A percentile compares a stretch with the other conserved stretches of the same genome.
phyloP scores from a whole-genome alignment of 2,797 vertebrate species.

The Yasuhikotakia modesta region DNA sequence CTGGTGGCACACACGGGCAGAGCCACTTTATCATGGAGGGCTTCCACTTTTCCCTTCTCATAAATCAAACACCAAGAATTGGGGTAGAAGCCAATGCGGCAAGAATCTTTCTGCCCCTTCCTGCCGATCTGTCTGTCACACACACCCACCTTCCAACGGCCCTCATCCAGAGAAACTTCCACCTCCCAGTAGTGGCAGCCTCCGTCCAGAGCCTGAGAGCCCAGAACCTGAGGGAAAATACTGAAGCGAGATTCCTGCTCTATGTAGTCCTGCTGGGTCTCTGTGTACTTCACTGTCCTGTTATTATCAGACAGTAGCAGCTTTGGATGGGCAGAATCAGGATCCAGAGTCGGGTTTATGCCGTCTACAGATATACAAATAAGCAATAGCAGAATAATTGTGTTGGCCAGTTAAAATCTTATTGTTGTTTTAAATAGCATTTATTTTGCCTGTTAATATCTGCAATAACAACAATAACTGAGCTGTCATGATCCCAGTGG shows the following conservation, averaged over 20 bases:
- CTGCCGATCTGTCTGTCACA: slow-evolving; percentile 74
- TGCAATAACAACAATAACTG: background rate
- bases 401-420: background rate
- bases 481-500: background rate
- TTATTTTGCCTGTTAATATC: background rate
- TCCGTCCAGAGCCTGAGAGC: slow-evolving; percentile 53
- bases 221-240: slow-evolving; percentile 79
- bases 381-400: background rate
- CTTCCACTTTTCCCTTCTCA: slow-evolving; percentile 73
- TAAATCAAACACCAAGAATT: slow-evolving; percentile 79
- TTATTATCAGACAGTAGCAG: slow-evolving; percentile 73
- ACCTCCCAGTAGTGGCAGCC: slow-evolving; percentile 70
- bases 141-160: slow-evolving; percentile 71
- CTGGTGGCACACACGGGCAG: slow-evolving; percentile 59
- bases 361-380: slow-evolving; percentile 71
- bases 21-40: slow-evolving; percentile 72
- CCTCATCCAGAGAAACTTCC: slow-evolving; percentile 54
- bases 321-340: slow-evolving; percentile 78
- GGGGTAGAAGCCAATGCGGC: slow-evolving; percentile 76
- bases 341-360: slow-evolving; percentile 69
- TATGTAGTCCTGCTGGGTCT: slow-evolving; percentile 68
- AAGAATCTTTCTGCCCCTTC: slow-evolving; percentile 77
- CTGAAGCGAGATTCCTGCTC: slow-evolving; percentile 74
- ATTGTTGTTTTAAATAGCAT: background rate
- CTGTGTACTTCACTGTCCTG: slow-evolving; percentile 71